Conservation (phyloP, 2,797 vertebrate genomes). For the Acanthurus lineatus region DNA sequence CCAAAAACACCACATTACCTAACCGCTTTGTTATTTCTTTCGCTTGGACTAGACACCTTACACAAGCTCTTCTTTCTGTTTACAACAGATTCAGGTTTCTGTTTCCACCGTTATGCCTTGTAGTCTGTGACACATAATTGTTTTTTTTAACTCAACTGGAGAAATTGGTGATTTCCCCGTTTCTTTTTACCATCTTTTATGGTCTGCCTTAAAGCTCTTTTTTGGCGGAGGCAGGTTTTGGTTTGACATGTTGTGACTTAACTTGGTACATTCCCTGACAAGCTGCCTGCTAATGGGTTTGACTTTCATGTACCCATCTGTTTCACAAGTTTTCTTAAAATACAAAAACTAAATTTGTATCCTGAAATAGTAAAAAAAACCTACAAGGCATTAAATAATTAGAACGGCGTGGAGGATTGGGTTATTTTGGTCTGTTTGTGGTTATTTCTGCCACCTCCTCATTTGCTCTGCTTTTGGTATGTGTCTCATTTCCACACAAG, state of each 20-base stretch:
- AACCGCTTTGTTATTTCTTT: constrained; percentile 17
- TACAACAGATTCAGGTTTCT: background rate
- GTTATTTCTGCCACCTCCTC: constrained; percentile 74
- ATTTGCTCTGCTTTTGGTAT: constrained; percentile 42
- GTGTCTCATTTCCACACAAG: constrained; percentile 45
- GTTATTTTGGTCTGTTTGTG: constrained; percentile 71
- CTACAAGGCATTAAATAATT: constrained; percentile 59
- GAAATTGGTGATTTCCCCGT: constrained; percentile 26
- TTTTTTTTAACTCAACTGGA: constrained; percentile 4
- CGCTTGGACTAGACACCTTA: background rate
- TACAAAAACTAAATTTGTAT: constrained; percentile 58
- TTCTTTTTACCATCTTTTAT: background rate
- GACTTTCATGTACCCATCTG: constrained; percentile 53
- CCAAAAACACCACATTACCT: background rate
- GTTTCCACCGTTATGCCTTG: constrained; percentile 16
- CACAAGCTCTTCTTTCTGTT: constrained; percentile 1
- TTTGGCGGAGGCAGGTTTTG: constrained; percentile 34
- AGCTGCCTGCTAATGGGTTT: constrained; percentile 46
- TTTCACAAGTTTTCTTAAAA: constrained; percentile 60
- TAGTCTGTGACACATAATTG: background rate
- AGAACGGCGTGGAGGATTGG: constrained; percentile 40
- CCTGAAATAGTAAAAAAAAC: constrained; percentile 61
- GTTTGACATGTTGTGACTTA: constrained; percentile 54
- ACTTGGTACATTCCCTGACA: constrained; percentile 55
- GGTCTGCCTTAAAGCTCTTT: constrained; percentile 1